Base-by-base conservation (phyloP, 2,113 vertebrate genomes). In the Gambusia holbrooki region DNA sequence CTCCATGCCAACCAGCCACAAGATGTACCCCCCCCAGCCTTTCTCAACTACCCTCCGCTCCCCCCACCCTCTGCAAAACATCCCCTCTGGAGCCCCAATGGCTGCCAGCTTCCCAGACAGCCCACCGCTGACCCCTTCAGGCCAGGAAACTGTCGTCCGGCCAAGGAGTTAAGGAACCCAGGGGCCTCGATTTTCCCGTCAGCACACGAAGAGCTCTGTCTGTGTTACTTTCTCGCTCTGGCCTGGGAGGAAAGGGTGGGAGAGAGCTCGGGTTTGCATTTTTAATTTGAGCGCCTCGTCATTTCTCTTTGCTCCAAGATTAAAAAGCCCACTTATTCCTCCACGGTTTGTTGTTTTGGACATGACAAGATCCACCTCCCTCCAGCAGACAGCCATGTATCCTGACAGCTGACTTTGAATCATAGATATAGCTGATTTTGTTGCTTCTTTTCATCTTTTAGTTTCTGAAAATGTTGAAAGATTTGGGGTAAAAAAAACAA, bases 321-420 rank as follows among this genome's bases (percentile, higher is more conserved):
- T 84, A 88, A 90, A 89, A 83, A 74, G 82, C 79, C 74, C 79
- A 80, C 81, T 90, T 85, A 86, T 73, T 72, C 28, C 78, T 84
- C 76, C 81, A 85, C 77, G 78, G 73, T 71, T 72, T 73, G 54
- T 73, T 69, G 75, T 64, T 63, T 76, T 32, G 15, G 42, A 78
- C 45, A 71, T 75, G 84, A 82, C 81, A 73, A 87, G 71, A 81
- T 83, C 81, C 81, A 12, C 60, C 60, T 27, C 60, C 83, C 29
- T n/a, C 68, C 79, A 78, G 82, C 89, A 91, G 90, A 94, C 93
- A 84, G 93, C 93, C 94, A 94, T 95, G 94, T 93, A 94, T 95
- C 95, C 94, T 89, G 93, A 93, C 94, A 95, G 94, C 93, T 95
- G 94, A 95, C 93, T 95, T 95, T 89, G 92, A 95, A 93, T 90